Base-by-base conservation (phyloP, 2,797 vertebrate species). In the Oceanodroma leucorhoa region DNA sequence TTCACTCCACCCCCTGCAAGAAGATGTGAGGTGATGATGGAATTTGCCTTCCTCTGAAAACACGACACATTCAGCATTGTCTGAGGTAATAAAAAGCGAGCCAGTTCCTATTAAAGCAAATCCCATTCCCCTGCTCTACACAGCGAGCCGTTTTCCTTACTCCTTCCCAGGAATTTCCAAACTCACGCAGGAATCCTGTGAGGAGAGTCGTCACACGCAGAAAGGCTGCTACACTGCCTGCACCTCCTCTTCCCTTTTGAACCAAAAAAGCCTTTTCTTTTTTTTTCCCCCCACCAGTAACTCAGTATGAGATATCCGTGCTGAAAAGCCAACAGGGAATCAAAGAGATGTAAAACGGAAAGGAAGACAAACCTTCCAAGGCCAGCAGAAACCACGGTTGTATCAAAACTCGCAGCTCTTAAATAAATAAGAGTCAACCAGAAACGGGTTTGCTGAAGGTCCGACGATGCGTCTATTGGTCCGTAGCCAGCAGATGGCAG, bases 401-500 rank as follows among this genome's bases (percentile, higher is more conserved):
- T 76, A 53, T 40, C 43, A 60, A 67, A 83, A 60, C 14, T 9
- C 54, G 34, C 27, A 21, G 45, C 41, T 83, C 24, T 73, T 34
- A 48, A 36, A 9, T 40, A 30, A 27, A 15, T 5, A 16, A 16
- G 24, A 65, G 2, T 13, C 24, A 51, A 51, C 0, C 23, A 9
- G 23, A 48, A 29, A 5, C 3, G 9, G 14, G 40, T 8, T 58
- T 45, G 27, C 10, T 40, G 10, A 7, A 26, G 50, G 26, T 27
- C 18, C 61, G 34, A 9, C 0, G 2, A 22, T 22, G n/a, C 40
- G n/a, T 45, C n/a, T 9, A 1, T 53, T 67, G 80, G n/a, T 21
- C 15, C 27, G 6, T 45, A 77, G 45, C 46, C 95, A 51, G 81
- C 4, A 96, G 94, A 85, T 85, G 91, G 76, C 95, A 94, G 50